These are phyloP conservation scores for Spisula solida DNA, from an alignment of 2,888 invertebrate genomes.

Conservation along the genomic window DNA sequence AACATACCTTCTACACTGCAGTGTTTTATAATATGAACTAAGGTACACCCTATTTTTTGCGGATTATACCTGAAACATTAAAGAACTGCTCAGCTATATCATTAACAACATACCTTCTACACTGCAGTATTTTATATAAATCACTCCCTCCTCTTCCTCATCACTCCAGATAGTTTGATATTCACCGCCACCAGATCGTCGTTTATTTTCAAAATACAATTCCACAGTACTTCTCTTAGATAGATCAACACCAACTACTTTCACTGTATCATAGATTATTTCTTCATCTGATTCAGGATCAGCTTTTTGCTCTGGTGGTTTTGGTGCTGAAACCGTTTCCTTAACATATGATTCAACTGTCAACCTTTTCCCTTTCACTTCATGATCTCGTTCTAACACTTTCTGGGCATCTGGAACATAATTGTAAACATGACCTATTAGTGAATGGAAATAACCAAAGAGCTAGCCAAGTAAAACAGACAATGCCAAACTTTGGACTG, in stretches of 20 bases:
- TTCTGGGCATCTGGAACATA: neutral
- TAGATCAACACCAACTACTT: slow-evolving; percentile 38
- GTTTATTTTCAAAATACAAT: slow-evolving; percentile 65
- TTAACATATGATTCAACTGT: slow-evolving; percentile 5
- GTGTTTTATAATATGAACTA: slow-evolving; percentile 57
- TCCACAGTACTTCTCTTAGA: slow-evolving; percentile 44
- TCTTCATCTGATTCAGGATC: neutral
- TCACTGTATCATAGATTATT: slow-evolving; percentile 25
- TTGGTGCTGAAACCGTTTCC: neutral
- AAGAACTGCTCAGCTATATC: too few relatives aligned
- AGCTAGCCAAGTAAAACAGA: too few relatives aligned
- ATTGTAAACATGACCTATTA: too few relatives aligned
- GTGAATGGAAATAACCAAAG: too few relatives aligned
- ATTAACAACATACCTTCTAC: slow-evolving; percentile 60
- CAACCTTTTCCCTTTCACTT: neutral
- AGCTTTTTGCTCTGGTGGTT: neutral
- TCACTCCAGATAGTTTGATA: slow-evolving; percentile 42
- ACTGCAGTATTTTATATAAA: slow-evolving; percentile 54
- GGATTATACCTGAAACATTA: too few relatives aligned
- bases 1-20: slow-evolving; percentile 57
- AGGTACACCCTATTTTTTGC: too few relatives aligned
- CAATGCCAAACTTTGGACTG: too few relatives aligned
- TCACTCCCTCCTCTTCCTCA: slow-evolving; percentile 53
- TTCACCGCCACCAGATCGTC: slow-evolving; percentile 64
- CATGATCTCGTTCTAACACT: neutral